Evolutionary conservation across 1,140 invertebrate species (phyloP).

Genomic region (Drosophila trapezifrons): DNA sequence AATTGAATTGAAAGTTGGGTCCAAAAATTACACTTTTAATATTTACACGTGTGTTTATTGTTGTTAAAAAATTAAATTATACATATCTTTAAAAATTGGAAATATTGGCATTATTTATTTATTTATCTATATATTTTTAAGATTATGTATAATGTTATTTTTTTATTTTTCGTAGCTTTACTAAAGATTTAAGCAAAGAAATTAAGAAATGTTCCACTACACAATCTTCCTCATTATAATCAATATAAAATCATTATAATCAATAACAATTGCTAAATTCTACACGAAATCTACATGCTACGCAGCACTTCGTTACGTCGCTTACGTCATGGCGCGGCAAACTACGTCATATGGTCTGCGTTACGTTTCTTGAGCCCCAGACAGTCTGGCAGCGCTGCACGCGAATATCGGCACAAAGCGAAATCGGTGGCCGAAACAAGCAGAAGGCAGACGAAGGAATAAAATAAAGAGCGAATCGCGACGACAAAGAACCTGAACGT

Average conservation of each 20-base stretch:
- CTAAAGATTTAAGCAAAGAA: no score
- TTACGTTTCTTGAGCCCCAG: constrained; percentile 3
- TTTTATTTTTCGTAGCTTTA: not conserved
- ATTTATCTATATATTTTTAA: not conserved
- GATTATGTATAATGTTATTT: no score
- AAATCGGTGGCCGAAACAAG: constrained; percentile 32
- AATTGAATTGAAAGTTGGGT: not conserved
- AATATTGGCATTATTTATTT: not conserved
- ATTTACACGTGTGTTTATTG: not conserved
- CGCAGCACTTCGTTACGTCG: not conserved
- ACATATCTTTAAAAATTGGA: not conserved
- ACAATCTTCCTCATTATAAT: not conserved
- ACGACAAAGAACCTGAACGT: constrained; percentile 17
- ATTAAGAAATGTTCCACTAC: no score
- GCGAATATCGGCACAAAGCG: constrained; percentile 66
- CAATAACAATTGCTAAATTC: not conserved
- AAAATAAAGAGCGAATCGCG: constrained; percentile 33
- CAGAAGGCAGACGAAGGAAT: constrained; percentile 21
- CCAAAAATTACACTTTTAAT: no score
- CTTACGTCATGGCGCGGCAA: constrained; percentile 2
- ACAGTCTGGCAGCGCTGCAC: constrained; percentile 60
- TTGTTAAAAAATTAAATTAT: not conserved
- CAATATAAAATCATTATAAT: not conserved
- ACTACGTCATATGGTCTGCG: constrained; percentile 1
- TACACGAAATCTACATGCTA: constrained; percentile 1